Percentiles rank a stretch among this genome's conserved stretches.
Evolutionary conservation across 2,888 invertebrate genomes (phyloP).

Genomic region (Spodoptera littoralis): DNA sequence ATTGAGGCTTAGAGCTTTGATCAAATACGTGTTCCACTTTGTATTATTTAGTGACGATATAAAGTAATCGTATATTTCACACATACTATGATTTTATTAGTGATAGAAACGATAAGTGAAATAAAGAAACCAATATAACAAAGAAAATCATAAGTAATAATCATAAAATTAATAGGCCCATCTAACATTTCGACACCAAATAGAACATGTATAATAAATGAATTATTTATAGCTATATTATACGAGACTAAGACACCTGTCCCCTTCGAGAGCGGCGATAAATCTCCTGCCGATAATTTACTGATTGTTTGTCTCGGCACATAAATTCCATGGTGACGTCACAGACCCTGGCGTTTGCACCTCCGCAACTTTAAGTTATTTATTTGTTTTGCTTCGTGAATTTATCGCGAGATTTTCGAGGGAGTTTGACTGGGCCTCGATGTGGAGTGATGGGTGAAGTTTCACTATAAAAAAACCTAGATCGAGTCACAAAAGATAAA

Average conservation of each 20-base stretch:
- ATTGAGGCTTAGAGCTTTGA: background rate
- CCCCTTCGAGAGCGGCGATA: conserved; percentile 62
- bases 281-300: conserved; percentile 78
- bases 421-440: conserved; percentile 45
- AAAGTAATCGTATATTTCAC: no score
- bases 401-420: conserved; percentile 60
- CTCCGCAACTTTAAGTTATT: conserved; percentile 72
- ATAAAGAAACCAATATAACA: background rate
- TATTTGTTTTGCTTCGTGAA: conserved; percentile 76
- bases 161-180: conserved; percentile 19
- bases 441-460: conserved; percentile 28
- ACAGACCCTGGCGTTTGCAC: conserved; percentile 58
- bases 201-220: conserved; percentile 50
- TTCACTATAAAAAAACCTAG: conserved; percentile 3
- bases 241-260: conserved; percentile 66
- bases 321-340: conserved; percentile 55
- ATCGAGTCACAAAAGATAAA: conserved; percentile 26
- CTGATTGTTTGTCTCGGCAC: conserved; percentile 73
- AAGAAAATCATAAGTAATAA: conserved; percentile 1
- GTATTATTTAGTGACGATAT: no score
- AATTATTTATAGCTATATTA: conserved; percentile 60
- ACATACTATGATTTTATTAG: no score
- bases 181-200: conserved; percentile 30
- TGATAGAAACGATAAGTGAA: background rate
- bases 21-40: no score